Conservation (phyloP, 2,888 invertebrate species). For the Hyposoter didymator region DNA sequence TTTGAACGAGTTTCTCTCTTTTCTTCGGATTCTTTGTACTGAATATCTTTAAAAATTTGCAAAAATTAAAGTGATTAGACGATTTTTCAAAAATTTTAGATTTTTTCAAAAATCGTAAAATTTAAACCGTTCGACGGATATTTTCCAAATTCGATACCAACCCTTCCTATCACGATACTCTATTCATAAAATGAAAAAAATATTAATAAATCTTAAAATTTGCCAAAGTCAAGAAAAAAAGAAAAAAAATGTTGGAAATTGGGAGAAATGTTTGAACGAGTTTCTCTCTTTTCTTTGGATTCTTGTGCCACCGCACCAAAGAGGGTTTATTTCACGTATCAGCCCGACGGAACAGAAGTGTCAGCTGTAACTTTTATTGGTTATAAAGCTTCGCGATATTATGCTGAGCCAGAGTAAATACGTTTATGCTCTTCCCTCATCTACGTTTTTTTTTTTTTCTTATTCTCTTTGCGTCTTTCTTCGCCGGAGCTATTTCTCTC, state of each 20-base stretch:
- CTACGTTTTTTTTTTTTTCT: conserved; percentile 38
- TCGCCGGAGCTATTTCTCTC: neutral
- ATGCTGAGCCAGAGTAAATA: conserved; percentile 80
- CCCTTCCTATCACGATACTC: no score
- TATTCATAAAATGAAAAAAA: no score
- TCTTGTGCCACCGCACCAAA: conserved; percentile 11
- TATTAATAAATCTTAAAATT: no score
- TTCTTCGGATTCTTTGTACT: neutral
- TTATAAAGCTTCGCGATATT: conserved; percentile 81
- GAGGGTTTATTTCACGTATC: conserved; percentile 71
- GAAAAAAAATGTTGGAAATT: neutral
- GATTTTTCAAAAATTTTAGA: no score
- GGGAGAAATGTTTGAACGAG: conserved; percentile 4
- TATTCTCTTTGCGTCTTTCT: conserved; percentile 28
- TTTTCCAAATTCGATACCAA: no score
- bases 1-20: conserved; percentile 5
- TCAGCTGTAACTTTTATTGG: conserved; percentile 83
- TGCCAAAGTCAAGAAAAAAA: no score
- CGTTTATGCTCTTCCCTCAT: conserved; percentile 74
- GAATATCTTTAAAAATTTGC: no score
- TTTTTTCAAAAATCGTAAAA: no score
- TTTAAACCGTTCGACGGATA: no score
- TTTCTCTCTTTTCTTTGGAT: conserved; percentile 4
- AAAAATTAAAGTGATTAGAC: no score
- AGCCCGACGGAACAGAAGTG: conserved; percentile 76